A percentile compares a stretch with the other conserved stretches of the same genome.
These are phyloP conservation scores for Chinchilla lanigera DNA, from an alignment of 2,113 vertebrate species.

Conservation along the genomic window DNA sequence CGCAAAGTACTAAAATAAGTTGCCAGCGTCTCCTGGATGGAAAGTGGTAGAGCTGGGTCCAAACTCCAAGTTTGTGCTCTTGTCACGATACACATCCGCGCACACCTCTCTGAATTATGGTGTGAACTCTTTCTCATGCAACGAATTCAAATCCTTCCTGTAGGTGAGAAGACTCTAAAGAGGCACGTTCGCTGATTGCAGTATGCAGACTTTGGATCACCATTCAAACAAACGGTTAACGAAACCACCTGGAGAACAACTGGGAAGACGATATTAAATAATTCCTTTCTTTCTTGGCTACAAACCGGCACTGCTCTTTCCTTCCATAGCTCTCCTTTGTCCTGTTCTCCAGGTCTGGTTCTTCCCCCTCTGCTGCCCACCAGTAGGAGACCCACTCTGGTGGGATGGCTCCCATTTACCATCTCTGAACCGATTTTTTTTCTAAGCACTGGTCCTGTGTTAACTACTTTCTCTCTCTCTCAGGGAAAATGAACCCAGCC, in stretches of 20 bases:
- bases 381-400: background rate
- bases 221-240: background rate
- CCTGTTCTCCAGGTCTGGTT: background rate
- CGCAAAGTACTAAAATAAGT: background rate
- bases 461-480: background rate
- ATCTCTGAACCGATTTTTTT: slow-evolving; percentile 25
- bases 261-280: background rate
- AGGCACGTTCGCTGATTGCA: background rate
- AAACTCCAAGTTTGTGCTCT: background rate
- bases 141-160: background rate
- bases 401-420: background rate
- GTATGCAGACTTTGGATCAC: background rate
- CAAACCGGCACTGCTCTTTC: background rate
- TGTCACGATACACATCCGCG: background rate
- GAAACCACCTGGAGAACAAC: background rate
- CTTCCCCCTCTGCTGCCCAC: background rate
- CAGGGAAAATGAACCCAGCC: background rate
- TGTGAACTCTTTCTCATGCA: background rate
- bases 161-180: background rate
- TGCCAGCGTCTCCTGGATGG: background rate
- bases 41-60: background rate
- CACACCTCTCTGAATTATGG: background rate
- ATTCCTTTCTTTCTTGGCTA: background rate
- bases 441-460: background rate
- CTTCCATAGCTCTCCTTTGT: background rate